A percentile compares a stretch with the other conserved stretches of the same genome.
Conservation (phyloP, 2,888 invertebrate genomes). For the Lampropteryx suffumata region DNA sequence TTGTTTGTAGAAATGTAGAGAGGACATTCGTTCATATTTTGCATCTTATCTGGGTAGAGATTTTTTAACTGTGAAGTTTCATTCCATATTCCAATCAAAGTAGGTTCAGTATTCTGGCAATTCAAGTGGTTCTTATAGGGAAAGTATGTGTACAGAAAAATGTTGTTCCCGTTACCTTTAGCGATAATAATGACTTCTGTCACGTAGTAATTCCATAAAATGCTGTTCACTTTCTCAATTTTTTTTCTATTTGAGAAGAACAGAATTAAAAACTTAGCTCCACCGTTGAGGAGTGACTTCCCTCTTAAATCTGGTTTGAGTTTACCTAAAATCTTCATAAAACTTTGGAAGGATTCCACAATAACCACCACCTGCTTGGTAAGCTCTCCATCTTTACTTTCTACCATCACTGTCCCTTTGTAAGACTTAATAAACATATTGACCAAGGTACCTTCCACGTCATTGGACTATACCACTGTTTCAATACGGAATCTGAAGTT, state of each 20-base stretch:
- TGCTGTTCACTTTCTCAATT: conserved; percentile 49
- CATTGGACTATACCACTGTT: conserved; percentile 49
- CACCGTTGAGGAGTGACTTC: conserved; percentile 52
- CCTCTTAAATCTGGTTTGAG: conserved; percentile 61
- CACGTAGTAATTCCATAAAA: conserved; percentile 58
- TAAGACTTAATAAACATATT: conserved; percentile 51
- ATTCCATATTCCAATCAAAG: conserved; percentile 49
- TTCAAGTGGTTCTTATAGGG: conserved; percentile 57
- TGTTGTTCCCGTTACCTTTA: conserved; percentile 37
- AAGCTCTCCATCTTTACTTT: conserved; percentile 44
- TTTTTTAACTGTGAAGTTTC: conserved; percentile 29
- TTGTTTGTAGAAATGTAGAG: conserved; percentile 66
- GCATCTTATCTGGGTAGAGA: conserved; percentile 60
- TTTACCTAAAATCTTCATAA: conserved; percentile 46
- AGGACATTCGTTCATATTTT: conserved; percentile 62
- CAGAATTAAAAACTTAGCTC: conserved; percentile 54
- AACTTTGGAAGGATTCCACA: conserved; percentile 52
- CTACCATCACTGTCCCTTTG: conserved; percentile 55
- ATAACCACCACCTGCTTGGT: conserved; percentile 59
- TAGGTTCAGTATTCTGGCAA: conserved; percentile 56
- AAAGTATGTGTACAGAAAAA: conserved; percentile 54
- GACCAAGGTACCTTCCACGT: conserved; percentile 46
- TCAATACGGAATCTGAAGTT: conserved; percentile 53
- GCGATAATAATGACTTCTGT: conserved; percentile 52
- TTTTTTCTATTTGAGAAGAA: conserved; percentile 45